Evolutionary conservation across 2,797 vertebrate genomes (phyloP).

Genomic region (Crocidura indochinensis): DNA sequence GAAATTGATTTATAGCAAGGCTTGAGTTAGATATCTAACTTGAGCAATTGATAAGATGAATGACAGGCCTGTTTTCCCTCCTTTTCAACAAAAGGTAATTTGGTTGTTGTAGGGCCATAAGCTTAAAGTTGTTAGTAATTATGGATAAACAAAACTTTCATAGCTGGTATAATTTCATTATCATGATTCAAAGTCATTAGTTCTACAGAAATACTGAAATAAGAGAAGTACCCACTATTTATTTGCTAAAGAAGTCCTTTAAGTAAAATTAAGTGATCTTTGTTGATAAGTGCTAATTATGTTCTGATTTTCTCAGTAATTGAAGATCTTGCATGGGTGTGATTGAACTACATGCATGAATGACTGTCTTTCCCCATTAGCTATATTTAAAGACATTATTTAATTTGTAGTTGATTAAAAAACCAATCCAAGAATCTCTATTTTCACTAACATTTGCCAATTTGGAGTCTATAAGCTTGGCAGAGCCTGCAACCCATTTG

Average conservation of each 20-base stretch:
- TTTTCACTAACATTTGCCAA: not conserved
- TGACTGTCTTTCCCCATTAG: constrained; percentile 9
- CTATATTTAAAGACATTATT: constrained; percentile 62
- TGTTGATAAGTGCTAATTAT: constrained; percentile 36
- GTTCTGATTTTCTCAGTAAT: constrained; percentile 11
- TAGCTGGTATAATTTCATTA: constrained; percentile 53
- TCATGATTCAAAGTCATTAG: not conserved
- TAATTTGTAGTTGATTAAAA: constrained; percentile 23
- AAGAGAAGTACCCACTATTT: not conserved
- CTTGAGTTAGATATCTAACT: not conserved
- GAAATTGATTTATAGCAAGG: not conserved
- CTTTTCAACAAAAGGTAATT: constrained; percentile 40
- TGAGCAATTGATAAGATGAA: not conserved
- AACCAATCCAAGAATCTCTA: not conserved
- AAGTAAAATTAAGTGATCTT: constrained; percentile 26
- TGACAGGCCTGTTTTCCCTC: constrained; percentile 11
- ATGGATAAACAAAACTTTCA: constrained; percentile 47
- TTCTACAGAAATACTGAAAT: constrained; percentile 38
- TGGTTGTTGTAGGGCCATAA: constrained; percentile 16
- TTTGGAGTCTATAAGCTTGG: not conserved
- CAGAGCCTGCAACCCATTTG: not conserved
- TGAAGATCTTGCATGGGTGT: constrained; percentile 51
- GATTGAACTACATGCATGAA: not conserved
- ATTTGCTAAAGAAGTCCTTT: constrained; percentile 36
- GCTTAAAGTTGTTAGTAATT: constrained; percentile 48